Evolutionary conservation across 1,140 invertebrate genomes (phyloP).

Genomic region (Archegozetes longisetosus): DNA sequence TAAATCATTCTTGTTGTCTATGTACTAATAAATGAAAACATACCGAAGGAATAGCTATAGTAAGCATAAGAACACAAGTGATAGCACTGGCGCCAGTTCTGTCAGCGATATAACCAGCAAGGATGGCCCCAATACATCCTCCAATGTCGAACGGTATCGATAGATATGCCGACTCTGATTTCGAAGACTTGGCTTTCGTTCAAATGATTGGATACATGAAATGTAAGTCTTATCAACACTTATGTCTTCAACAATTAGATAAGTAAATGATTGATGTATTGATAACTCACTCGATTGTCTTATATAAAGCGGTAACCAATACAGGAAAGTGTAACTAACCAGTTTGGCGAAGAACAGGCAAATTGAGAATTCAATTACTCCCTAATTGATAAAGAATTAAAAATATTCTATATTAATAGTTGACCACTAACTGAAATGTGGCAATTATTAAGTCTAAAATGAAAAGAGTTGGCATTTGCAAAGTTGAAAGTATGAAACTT

Average conservation of each 20-base stretch:
- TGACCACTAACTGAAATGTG: too few species aligned
- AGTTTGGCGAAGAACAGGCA: conserved; percentile 89
- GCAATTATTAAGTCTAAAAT: too few species aligned
- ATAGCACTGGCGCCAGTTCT: conserved; percentile 59
- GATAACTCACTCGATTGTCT: neutral
- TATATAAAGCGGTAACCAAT: conserved; percentile 73
- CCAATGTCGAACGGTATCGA: conserved; percentile 83
- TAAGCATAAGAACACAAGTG: conserved; percentile 64
- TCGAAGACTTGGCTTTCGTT: conserved; percentile 28
- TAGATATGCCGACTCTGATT: conserved; percentile 56
- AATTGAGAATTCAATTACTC: conserved; percentile 79
- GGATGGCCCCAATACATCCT: conserved; percentile 68
- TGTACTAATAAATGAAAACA: too few species aligned
- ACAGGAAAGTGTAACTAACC: conserved; percentile 89
- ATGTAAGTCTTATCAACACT: too few species aligned
- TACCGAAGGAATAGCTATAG: conserved; percentile 62
- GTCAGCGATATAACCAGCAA: conserved; percentile 71
- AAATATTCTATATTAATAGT: conserved; percentile 5
- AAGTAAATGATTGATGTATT: too few species aligned
- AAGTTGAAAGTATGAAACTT: too few species aligned
- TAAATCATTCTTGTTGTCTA: too few species aligned
- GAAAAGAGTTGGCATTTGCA: too few species aligned
- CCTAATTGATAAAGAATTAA: conserved; percentile 28
- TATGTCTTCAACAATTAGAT: too few species aligned
- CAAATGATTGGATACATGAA: too few species aligned